phyloP scores from a whole-genome alignment of 2,888 invertebrate species.

The Agonopterix subpropinquella region DNA sequence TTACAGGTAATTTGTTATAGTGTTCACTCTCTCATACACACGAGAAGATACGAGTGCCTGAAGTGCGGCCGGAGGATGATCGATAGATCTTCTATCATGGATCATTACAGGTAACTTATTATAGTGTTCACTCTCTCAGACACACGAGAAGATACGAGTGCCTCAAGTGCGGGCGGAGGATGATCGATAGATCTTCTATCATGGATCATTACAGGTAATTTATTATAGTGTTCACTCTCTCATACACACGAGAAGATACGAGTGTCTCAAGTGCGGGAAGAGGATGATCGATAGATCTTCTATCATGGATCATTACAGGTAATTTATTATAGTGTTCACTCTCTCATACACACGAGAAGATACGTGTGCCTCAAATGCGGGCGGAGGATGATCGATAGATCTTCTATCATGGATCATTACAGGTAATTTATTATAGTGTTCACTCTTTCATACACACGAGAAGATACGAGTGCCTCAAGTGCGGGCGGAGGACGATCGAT shows the following conservation, averaged over 20 bases:
- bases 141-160: slow-evolving; percentile 57
- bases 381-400: slow-evolving; percentile 46
- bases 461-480: slow-evolving; percentile 49
- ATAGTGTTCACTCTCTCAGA: slow-evolving; percentile 45
- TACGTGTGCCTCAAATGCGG: slow-evolving; percentile 49
- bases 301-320: slow-evolving; percentile 27
- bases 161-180: slow-evolving; percentile 38
- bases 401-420: slow-evolving; percentile 44
- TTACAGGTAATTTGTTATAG: slow-evolving; percentile 8
- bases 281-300: slow-evolving; percentile 50
- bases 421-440: slow-evolving; percentile 23
- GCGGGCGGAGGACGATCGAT: slow-evolving; percentile 51
- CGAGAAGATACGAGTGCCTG: slow-evolving; percentile 45
- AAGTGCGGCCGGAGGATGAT: slow-evolving; percentile 48
- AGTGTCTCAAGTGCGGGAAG: slow-evolving; percentile 44
- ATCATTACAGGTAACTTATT: background rate
- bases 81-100: slow-evolving; percentile 47
- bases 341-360: slow-evolving; percentile 49
- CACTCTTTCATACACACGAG: slow-evolving; percentile 54
- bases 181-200: slow-evolving; percentile 52
- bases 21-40: slow-evolving; percentile 56
- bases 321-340: slow-evolving; percentile 34
- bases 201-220: slow-evolving; percentile 15
- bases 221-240: slow-evolving; percentile 38
- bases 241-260: slow-evolving; percentile 52